These are phyloP conservation scores for Neoarius graeffei DNA, from an alignment of 2,113 vertebrate genomes.

Conservation along the genomic window DNA sequence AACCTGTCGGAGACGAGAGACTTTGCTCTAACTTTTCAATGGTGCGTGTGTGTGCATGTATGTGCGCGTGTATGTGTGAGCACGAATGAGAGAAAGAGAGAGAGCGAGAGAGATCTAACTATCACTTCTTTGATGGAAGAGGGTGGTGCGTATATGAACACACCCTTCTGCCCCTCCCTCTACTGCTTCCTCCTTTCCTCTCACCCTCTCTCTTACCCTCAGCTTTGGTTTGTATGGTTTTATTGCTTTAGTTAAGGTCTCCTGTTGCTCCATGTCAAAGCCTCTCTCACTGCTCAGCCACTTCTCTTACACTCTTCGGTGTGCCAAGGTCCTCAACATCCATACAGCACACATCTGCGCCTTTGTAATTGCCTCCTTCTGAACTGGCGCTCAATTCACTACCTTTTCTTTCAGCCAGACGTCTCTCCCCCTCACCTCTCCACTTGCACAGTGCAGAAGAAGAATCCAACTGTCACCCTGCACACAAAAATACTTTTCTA, in stretches of 20 bases:
- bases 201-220: constrained; percentile 43
- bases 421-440: background rate
- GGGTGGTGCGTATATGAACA: constrained; percentile 64
- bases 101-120: constrained; percentile 51
- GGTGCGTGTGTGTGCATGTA: constrained; percentile 44
- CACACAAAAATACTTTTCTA: background rate
- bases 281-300: constrained; percentile 36
- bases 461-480: constrained; percentile 9
- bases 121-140: constrained; percentile 56
- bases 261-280: constrained; percentile 51
- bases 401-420: constrained; percentile 43
- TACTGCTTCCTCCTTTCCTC: constrained; percentile 7
- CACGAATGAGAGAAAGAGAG: constrained; percentile 49
- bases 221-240: constrained; percentile 40
- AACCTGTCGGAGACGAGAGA: constrained; percentile 63
- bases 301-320: constrained; percentile 41
- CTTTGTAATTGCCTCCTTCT: constrained; percentile 61
- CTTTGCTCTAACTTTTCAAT: constrained; percentile 73
- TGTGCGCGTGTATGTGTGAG: constrained; percentile 12
- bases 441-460: background rate
- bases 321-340: constrained; percentile 53
- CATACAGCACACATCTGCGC: constrained; percentile 69
- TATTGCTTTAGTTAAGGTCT: constrained; percentile 53
- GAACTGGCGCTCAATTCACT: constrained; percentile 57
- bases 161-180: constrained; percentile 70